These are phyloP conservation scores for Zhuqinia jingwanae DNA, from an alignment of 2,888 invertebrate species.

Conservation along the genomic window DNA sequence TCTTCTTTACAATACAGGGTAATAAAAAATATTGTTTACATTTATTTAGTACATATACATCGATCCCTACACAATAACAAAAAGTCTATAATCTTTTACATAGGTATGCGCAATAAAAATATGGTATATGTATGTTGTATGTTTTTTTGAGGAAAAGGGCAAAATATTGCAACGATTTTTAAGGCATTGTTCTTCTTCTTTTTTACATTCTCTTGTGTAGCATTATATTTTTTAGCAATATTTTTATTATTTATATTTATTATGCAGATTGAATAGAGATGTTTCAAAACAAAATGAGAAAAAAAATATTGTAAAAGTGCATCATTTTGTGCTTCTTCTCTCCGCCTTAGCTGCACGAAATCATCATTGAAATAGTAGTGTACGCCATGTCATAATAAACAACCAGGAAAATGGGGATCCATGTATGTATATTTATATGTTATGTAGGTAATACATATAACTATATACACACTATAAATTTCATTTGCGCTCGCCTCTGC, in stretches of 20 bases:
- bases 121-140: no score
- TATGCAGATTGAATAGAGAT: slow-evolving; percentile 59
- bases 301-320: slow-evolving; percentile 48
- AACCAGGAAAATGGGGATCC: background rate
- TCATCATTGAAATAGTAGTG: background rate
- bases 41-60: no score
- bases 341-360: slow-evolving; percentile 59
- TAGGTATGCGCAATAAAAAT: no score
- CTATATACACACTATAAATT: slow-evolving; percentile 7
- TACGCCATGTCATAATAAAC: background rate
- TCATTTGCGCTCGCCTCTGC: slow-evolving; percentile 1
- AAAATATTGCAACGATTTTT: no score
- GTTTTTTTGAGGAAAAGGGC: no score
- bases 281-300: slow-evolving; percentile 42
- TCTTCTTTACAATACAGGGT: no score
- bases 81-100: no score
- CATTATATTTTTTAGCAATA: background rate
- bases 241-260: background rate
- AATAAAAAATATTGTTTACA: no score
- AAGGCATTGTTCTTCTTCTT: slow-evolving; percentile 28
- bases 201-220: background rate
- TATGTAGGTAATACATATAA: background rate
- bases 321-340: slow-evolving; percentile 30
- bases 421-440: background rate
- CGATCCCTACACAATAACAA: no score